Base-by-base conservation (phyloP, 2,888 invertebrate species). In the Calameuta idolon region DNA sequence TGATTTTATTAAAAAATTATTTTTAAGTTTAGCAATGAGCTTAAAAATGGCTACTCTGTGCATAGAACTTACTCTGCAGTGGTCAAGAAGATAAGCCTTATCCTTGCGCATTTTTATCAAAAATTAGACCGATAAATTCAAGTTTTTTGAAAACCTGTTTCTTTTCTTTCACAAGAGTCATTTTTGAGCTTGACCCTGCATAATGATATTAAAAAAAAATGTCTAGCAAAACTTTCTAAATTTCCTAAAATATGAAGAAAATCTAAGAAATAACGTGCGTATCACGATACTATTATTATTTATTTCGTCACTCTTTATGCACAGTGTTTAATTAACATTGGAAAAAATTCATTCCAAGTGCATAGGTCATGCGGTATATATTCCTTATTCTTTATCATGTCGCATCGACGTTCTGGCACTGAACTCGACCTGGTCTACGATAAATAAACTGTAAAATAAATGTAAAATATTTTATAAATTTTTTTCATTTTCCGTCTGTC, bases 381-480 rank as follows among this genome's bases (percentile, higher is more conserved):
- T 55, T 55, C 55, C 55, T 55, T 55, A 55, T 55, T 55, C 55
- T 40, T 40, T 40, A 55, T 55, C 55, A 55, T 55, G 9, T 55
- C 55, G 55, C 9, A 55, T 55, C 5, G 55, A 55, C 55, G 55
- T 23, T 55, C 23, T 55, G 23, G 55, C 23, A 23, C 23, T 55
- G 55, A 55, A 55, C 55, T 23, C 23, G 9, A 55, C 1, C 55
- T 23, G 55, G 55, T 55, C 55, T 23, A 55, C 9, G 55, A 55
- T 55, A 55, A 55, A 55, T 23, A 55, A 55, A 55, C 23, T 55
- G 55, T 55, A 55, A 78, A 81, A 79, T 40, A 68, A 74, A 75
- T 79, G 79, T 81, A 73, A 79, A 82, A 82, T 81, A 82, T 82
- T 81, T 81, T 79, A 37, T 74, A 77, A 71, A 79, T 79, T 78